These are phyloP conservation scores for Embiotoca jacksoni DNA, from an alignment of 2,113 vertebrate genomes.

Conservation along the genomic window DNA sequence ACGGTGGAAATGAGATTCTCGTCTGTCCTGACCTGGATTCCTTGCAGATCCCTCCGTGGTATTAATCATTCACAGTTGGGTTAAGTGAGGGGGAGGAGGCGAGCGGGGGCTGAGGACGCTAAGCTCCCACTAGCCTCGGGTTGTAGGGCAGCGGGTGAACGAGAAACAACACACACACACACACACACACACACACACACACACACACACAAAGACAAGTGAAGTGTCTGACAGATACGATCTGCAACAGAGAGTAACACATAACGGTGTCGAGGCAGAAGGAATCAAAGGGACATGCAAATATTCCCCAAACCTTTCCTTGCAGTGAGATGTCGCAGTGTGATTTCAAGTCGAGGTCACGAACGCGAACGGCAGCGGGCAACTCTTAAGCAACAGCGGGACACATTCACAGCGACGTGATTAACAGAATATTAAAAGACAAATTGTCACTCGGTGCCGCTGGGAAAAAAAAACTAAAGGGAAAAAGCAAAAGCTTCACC, in stretches of 20 bases:
- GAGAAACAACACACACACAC: conserved; percentile 1
- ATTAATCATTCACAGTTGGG: conserved; percentile 70
- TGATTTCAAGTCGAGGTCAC: neutral
- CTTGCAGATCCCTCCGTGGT: conserved; percentile 36
- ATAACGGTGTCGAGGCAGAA: neutral
- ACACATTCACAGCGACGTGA: neutral
- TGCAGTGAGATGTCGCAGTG: neutral
- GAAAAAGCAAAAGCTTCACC: too few relatives aligned
- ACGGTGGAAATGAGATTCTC: conserved; percentile 16
- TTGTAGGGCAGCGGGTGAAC: conserved; percentile 36
- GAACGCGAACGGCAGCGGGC: neutral
- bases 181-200: neutral
- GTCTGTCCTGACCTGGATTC: conserved; percentile 69
- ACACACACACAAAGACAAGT: neutral
- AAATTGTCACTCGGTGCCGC: too few relatives aligned
- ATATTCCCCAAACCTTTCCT: conserved; percentile 5
- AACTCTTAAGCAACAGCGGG: conserved; percentile 5
- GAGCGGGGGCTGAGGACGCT: neutral
- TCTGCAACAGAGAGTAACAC: neutral
- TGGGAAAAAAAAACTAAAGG: too few relatives aligned
- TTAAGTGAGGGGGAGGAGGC: conserved; percentile 27
- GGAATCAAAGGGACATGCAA: conserved; percentile 17
- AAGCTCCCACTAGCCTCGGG: conserved; percentile 48
- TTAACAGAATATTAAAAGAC: neutral
- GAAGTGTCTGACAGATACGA: conserved; percentile 21